phyloP scores from a whole-genome alignment of 2,888 invertebrate genomes.

The Lasius fuliginosus region DNA sequence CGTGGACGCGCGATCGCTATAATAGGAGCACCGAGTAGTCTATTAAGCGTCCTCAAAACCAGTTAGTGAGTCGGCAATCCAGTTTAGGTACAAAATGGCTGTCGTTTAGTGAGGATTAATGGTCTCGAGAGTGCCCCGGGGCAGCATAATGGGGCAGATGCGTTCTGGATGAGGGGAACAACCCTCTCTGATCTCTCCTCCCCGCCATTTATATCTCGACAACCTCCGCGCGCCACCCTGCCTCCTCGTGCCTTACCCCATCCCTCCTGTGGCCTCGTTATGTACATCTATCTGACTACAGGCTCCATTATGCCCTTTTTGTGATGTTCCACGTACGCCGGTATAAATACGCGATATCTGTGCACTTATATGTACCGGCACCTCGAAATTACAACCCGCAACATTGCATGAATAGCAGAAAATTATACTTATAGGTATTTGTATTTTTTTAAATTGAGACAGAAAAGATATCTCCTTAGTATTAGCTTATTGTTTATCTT shows the following conservation, averaged over 20 bases:
- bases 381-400: slow-evolving; percentile 26
- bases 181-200: slow-evolving; percentile 62
- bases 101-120: slow-evolving; percentile 86
- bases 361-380: slow-evolving; percentile 18
- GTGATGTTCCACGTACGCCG: slow-evolving; percentile 69
- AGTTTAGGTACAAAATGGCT: slow-evolving; percentile 87
- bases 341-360: slow-evolving; percentile 65
- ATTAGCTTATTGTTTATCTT: not conserved
- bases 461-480: not conserved
- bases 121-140: slow-evolving; percentile 83
- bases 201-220: slow-evolving; percentile 62
- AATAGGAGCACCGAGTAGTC: slow-evolving; percentile 84
- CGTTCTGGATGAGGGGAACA: slow-evolving; percentile 77
- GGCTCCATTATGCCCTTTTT: slow-evolving; percentile 85
- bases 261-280: slow-evolving; percentile 81
- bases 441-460: not conserved
- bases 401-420: slow-evolving; percentile 12
- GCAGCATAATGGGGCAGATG: slow-evolving; percentile 86
- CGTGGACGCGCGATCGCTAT: slow-evolving; percentile 80
- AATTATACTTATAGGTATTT: not conserved
- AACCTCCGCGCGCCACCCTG: slow-evolving; percentile 59
- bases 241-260: slow-evolving; percentile 45
- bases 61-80: slow-evolving; percentile 86
- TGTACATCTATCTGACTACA: slow-evolving; percentile 84
- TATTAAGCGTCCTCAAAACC: slow-evolving; percentile 86